Conservation (phyloP, 2,113 vertebrate species). For the Tringa solitaria region DNA sequence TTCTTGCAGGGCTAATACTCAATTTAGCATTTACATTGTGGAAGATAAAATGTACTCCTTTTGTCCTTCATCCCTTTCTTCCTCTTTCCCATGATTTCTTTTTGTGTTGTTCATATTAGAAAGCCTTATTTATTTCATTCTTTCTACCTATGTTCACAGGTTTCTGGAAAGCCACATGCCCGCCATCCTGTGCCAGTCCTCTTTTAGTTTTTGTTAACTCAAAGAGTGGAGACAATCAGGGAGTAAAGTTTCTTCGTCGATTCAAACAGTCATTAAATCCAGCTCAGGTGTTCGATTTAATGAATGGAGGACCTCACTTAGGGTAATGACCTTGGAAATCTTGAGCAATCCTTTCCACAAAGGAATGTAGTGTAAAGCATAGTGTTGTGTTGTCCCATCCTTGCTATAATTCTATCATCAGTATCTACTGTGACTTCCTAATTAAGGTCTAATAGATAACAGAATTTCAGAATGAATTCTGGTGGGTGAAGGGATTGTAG, state of each 20-base stretch:
- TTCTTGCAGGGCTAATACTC: neutral
- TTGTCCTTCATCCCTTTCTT: conserved; percentile 45
- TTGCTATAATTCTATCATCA: neutral
- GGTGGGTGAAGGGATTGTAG: neutral
- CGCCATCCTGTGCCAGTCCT: conserved; percentile 94
- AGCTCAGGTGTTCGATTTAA: conserved; percentile 98
- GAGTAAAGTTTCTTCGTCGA: conserved; percentile 96
- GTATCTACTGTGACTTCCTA: neutral
- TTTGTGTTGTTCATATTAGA: conserved; percentile 47
- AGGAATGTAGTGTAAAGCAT: neutral
- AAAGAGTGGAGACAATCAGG: conserved; percentile 99
- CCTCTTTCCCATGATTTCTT: conserved; percentile 42
- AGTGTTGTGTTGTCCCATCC: neutral
- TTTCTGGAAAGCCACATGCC: conserved; percentile 99
- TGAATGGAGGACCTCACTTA: conserved; percentile 96
- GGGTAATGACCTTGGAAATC: conserved; percentile 80
- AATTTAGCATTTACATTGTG: conserved; percentile 1
- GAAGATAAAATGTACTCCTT: conserved; percentile 26
- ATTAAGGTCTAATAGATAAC: neutral
- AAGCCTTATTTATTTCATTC: conserved; percentile 27
- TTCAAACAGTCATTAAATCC: conserved; percentile 99
- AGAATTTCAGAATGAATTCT: neutral
- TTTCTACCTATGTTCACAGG: conserved; percentile 76
- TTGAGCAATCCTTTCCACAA: conserved; percentile 1
- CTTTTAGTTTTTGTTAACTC: conserved; percentile 99